These are phyloP conservation scores for Drosophila emarginata DNA, from an alignment of 2,888 invertebrate species.

Conservation along the genomic window DNA sequence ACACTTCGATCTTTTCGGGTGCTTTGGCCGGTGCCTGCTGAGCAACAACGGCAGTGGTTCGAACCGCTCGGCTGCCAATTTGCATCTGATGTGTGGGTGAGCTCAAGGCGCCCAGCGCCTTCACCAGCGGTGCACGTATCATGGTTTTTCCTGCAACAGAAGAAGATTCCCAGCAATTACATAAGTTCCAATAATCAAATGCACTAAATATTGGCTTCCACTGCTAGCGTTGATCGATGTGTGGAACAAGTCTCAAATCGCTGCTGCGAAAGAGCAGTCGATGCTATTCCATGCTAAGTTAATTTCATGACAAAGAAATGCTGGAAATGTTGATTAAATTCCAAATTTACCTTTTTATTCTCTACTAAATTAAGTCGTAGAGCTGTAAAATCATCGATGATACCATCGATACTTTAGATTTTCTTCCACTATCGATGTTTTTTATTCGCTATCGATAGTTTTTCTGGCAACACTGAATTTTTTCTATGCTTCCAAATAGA, in stretches of 20 bases:
- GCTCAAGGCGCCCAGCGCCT: constrained; percentile 85
- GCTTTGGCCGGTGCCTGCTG: constrained; percentile 83
- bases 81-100: constrained; percentile 79
- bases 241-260: background rate
- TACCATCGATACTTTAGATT: background rate
- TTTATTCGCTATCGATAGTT: background rate
- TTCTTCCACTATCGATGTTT: background rate
- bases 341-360: background rate
- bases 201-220: background rate
- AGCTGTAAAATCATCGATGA: constrained; percentile 4
- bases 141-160: constrained; percentile 82
- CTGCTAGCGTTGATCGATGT: background rate
- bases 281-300: background rate
- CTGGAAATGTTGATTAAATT: background rate
- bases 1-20: constrained; percentile 94
- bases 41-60: constrained; percentile 83
- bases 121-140: constrained; percentile 89
- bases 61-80: constrained; percentile 83
- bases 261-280: background rate
- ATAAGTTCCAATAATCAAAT: constrained; percentile 53
- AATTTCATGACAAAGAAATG: background rate
- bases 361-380: constrained; percentile 4
- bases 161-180: constrained; percentile 63
- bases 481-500: background rate
- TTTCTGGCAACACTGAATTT: background rate